These are phyloP conservation scores for Prunella strophiata DNA, from an alignment of 2,797 vertebrate species.

Conservation along the genomic window DNA sequence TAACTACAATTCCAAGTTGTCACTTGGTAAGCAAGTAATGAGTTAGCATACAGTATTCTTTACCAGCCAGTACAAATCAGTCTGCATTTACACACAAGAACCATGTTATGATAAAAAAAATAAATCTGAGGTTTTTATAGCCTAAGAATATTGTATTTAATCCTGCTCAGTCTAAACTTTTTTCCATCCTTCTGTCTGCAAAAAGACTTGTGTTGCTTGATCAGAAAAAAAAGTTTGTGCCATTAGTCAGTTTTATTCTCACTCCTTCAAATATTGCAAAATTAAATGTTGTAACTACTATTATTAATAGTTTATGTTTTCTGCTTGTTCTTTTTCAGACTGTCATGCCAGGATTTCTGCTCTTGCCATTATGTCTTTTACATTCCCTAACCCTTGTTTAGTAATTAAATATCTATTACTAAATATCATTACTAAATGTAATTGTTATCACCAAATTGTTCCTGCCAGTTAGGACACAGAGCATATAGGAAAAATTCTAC, in stretches of 20 bases:
- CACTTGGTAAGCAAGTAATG: background rate
- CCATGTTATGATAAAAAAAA: rapidly evolving
- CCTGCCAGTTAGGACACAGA: background rate
- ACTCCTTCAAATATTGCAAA: background rate
- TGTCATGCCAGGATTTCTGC: background rate
- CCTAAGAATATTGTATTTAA: background rate
- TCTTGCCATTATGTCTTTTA: background rate
- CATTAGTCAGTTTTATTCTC: background rate
- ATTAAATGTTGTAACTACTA: background rate
- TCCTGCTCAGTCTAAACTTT: background rate
- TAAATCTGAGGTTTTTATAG: background rate
- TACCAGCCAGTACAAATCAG: background rate
- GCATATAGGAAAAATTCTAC: background rate
- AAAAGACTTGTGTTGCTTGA: background rate
- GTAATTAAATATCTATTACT: background rate
- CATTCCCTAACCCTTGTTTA: background rate
- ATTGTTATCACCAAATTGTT: background rate
- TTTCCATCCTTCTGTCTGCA: background rate
- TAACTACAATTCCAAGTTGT: background rate
- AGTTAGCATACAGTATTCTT: background rate
- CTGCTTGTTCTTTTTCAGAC: background rate
- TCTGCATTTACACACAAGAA: background rate
- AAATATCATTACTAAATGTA: background rate
- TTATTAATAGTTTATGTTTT: background rate
- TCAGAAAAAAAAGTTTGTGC: background rate